These are phyloP conservation scores for Acropternis orthonyx DNA, from an alignment of 2,797 vertebrate genomes.

Conservation along the genomic window DNA sequence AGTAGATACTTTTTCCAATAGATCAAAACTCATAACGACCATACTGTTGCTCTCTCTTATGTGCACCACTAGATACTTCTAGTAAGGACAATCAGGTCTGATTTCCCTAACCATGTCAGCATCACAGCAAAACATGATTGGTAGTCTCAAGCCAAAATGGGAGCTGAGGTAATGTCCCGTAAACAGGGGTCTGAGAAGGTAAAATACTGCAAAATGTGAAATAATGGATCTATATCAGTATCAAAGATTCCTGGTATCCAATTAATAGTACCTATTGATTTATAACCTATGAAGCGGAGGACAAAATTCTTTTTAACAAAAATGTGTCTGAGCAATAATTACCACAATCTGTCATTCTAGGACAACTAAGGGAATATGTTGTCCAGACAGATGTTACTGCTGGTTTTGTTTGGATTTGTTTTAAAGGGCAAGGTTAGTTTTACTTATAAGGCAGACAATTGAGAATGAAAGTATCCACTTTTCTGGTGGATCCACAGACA, in stretches of 20 bases:
- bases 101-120: neutral
- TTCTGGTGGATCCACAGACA: neutral
- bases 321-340: neutral
- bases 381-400: neutral
- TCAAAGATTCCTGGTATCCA: neutral
- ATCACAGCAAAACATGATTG: rapidly evolving
- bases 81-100: neutral
- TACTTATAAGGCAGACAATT: neutral
- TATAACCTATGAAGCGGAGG: neutral
- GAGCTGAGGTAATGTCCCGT: neutral
- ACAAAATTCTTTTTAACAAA: neutral
- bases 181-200: neutral
- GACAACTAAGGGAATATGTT: neutral
- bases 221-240: neutral
- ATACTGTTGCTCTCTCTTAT: neutral
- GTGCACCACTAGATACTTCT: neutral
- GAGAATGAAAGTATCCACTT: neutral
- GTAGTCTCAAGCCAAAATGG: neutral
- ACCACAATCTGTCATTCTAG: neutral
- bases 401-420: neutral
- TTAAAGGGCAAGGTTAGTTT: neutral
- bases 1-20: neutral
- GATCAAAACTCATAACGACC: neutral
- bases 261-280: neutral
- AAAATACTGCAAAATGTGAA: neutral